Base-by-base conservation (phyloP, 2,797 vertebrate species). In the Micropoecilia bifurca region DNA sequence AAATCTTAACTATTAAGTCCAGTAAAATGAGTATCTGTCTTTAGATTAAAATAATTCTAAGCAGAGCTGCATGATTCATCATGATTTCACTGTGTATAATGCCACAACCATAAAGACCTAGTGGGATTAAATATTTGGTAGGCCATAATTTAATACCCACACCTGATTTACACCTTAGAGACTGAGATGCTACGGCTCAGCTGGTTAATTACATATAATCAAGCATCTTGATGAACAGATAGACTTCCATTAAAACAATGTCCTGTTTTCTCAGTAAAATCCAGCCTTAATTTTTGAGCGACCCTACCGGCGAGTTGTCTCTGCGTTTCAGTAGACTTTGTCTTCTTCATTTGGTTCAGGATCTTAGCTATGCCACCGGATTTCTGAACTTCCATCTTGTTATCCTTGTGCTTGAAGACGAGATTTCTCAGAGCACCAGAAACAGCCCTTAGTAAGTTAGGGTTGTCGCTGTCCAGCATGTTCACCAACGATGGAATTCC, bases 371-470 rank as follows among this genome's bases (percentile, higher is more conserved):
- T 95, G 6, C 97, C 98, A 0, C 94, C 95, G 82, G 95, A 96
- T n/a, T 85, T 77, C 47, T 96, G 94, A 6, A 98, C 97, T 87
- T 96, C 93, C 50, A 94, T 76, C 95, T 99, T 99, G 93, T 97
- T 99, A 39, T 84, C 22, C 0, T 83, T 63, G 78, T 97, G 91
- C 83, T 95, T 95, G 91, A 97, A 99, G 47, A 97, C 97, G 63
- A 97, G 87, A 91, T 99, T 99, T 75, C 98, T 96, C 77, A 99
- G 96, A 22, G 98, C 97, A 1, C 96, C 97, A 0, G 97, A 96
- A 0, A 95, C 95, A 0, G 95, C 96, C 88, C 96, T 95, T 90
- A 95, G 96, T 41, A 98, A 94, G 0, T 88, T 95, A 69, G 94
- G 85, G 90, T 95, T 96, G 13, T 94, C 63, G 84, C 95, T 97